These are phyloP conservation scores for Willowsia nigromaculata DNA, from an alignment of 2,888 invertebrate species.

Conservation along the genomic window DNA sequence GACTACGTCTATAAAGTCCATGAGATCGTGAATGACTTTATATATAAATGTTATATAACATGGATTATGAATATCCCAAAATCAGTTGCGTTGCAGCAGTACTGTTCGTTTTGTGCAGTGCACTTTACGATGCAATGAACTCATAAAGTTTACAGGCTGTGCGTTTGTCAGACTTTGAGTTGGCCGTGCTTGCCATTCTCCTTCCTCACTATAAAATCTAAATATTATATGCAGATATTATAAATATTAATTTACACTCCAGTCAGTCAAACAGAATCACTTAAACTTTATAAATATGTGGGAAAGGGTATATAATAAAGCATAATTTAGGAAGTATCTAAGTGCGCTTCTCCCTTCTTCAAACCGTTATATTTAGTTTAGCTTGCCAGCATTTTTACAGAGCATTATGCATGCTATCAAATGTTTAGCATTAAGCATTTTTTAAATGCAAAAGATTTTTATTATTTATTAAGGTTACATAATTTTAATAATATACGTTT, in stretches of 20 bases:
- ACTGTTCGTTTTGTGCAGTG: constrained; percentile 23
- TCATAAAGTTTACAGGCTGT: constrained; percentile 58
- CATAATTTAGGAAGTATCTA: no score
- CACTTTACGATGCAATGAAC: constrained; percentile 70
- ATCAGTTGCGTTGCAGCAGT: constrained; percentile 44
- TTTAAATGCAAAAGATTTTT: no score
- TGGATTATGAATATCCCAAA: not conserved
- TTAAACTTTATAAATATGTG: not conserved
- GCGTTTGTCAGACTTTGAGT: constrained; percentile 3
- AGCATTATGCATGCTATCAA: no score
- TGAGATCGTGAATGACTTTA: not conserved
- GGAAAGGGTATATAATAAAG: no score
- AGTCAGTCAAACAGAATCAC: not conserved
- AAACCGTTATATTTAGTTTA: no score
- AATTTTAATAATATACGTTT: no score
- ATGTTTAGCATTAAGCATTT: no score
- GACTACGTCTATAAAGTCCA: not conserved
- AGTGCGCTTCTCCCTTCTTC: no score
- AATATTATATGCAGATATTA: not conserved
- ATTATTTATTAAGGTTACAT: no score
- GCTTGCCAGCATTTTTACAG: no score
- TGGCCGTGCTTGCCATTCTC: not conserved
- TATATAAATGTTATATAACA: not conserved
- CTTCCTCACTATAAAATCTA: not conserved
- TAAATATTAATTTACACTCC: not conserved